Conservation (phyloP, 2,888 invertebrate species). For the Agapostemon virescens region DNA sequence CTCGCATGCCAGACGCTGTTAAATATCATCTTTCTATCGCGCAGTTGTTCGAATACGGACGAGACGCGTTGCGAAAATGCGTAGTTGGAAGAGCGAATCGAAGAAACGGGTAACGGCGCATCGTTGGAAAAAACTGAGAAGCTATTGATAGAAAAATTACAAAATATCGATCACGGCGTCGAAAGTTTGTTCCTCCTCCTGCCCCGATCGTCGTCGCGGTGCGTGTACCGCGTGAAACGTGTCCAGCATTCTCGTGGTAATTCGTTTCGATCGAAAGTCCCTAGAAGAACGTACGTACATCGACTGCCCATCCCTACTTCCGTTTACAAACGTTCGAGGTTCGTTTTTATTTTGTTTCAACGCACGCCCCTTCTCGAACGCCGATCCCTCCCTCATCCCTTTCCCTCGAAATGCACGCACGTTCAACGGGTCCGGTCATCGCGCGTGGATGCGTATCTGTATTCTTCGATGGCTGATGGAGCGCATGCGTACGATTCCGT, state of each 20-base stretch:
- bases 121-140: not conserved
- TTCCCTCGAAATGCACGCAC: not conserved
- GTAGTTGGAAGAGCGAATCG: not conserved
- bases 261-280: conserved; percentile 20
- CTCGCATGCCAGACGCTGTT: conserved; percentile 17
- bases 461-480: conserved; percentile 1
- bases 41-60: not conserved
- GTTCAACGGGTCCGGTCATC: conserved; percentile 26
- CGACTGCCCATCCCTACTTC: conserved; percentile 47
- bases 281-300: conserved; percentile 26
- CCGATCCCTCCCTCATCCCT: not conserved
- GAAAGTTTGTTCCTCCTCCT: not conserved
- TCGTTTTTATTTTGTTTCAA: conserved; percentile 47
- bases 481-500: conserved; percentile 40
- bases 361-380: not conserved
- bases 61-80: not conserved
- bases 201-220: not conserved
- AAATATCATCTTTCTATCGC: conserved; percentile 17
- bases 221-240: conserved; percentile 13
- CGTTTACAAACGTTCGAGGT: conserved; percentile 46
- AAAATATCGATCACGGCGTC: conserved; percentile 4
- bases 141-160: conserved; percentile 7
- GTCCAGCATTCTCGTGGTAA: conserved; percentile 16
- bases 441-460: conserved; percentile 13
- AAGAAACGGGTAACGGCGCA: not conserved